phyloP scores from a whole-genome alignment of 2,888 invertebrate genomes.

The Abscondita cerata region DNA sequence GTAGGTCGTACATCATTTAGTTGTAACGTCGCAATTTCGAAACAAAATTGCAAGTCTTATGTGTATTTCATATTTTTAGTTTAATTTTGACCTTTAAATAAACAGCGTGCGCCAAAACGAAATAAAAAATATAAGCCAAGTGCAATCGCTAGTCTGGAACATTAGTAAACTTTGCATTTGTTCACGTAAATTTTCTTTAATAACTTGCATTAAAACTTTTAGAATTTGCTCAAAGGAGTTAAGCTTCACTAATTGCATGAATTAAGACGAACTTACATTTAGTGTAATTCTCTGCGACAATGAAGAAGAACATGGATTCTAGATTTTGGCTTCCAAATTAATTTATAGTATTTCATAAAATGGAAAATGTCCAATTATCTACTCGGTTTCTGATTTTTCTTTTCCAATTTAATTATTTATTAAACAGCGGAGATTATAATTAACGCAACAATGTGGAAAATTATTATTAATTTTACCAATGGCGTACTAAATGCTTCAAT shows the following conservation, averaged over 20 bases:
- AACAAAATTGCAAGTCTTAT: slow-evolving; percentile 23
- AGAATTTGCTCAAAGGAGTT: slow-evolving; percentile 55
- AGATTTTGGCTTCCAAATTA: slow-evolving; percentile 47
- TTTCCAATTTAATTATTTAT: slow-evolving; percentile 16
- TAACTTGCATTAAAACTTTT: slow-evolving; percentile 58
- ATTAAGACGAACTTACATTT: slow-evolving; percentile 57
- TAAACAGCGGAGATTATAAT: slow-evolving; percentile 11
- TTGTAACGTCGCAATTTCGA: slow-evolving; percentile 39
- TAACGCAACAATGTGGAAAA: slow-evolving; percentile 14
- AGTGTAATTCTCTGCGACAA: slow-evolving; percentile 56
- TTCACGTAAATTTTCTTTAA: slow-evolving; percentile 56
- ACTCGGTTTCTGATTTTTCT: slow-evolving; percentile 20
- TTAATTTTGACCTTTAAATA: no score
- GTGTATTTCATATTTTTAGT: slow-evolving; percentile 3
- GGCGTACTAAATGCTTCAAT: no score
- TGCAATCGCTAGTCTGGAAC: no score
- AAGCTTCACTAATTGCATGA: slow-evolving; percentile 58
- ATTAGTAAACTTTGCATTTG: slow-evolving; percentile 40
- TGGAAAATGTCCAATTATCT: slow-evolving; percentile 38
- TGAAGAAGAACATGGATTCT: slow-evolving; percentile 40
- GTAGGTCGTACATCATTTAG: slow-evolving; percentile 44
- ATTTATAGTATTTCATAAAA: slow-evolving; percentile 49
- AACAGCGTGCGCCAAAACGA: not conserved
- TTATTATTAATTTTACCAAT: no score
- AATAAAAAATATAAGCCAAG: not conserved